Evolutionary conservation across 2,888 invertebrate species (phyloP).

Genomic region (Dione juno): DNA sequence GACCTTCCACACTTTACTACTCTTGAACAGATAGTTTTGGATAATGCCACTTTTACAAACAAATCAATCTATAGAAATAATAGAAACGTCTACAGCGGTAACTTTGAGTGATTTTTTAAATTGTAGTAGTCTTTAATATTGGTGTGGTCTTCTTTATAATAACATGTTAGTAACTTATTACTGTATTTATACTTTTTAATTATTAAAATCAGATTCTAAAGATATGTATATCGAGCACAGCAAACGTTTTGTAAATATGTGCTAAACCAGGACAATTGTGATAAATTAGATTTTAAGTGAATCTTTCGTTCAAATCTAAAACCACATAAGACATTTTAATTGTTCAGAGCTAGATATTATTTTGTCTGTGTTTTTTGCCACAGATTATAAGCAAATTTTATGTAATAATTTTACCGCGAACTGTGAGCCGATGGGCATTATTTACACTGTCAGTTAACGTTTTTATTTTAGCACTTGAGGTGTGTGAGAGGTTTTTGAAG

Average conservation of each 20-base stretch:
- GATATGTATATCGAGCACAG: constrained; percentile 67
- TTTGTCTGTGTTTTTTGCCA: constrained; percentile 36
- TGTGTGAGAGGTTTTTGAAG: constrained; percentile 45
- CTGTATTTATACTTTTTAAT: constrained; percentile 63
- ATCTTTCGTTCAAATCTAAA: constrained; percentile 47
- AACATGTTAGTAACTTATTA: constrained; percentile 76
- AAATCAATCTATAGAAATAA: constrained; percentile 32
- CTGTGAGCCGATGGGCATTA: constrained; percentile 74
- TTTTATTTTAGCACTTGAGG: constrained; percentile 48
- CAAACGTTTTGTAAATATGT: constrained; percentile 75
- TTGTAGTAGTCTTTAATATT: constrained; percentile 77
- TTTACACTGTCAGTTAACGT: constrained; percentile 56
- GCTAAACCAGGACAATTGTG: constrained; percentile 80
- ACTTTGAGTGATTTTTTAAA: constrained; percentile 78
- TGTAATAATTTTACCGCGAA: constrained; percentile 54
- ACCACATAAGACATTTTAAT: constrained; percentile 36
- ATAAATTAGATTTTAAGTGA: constrained; percentile 78
- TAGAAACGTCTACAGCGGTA: constrained; percentile 40
- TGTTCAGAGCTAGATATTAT: constrained; percentile 36
- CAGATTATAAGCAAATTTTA: constrained; percentile 51
- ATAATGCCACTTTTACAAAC: constrained; percentile 42
- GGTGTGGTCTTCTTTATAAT: constrained; percentile 81
- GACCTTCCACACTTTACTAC: constrained; percentile 36
- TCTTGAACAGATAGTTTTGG: constrained; percentile 44
- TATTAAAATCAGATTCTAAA: constrained; percentile 71